A percentile compares a stretch with the other conserved stretches of the same genome.
These are phyloP conservation scores for Burhinus oedicnemus DNA, from an alignment of 2,113 vertebrate species.

Conservation along the genomic window DNA sequence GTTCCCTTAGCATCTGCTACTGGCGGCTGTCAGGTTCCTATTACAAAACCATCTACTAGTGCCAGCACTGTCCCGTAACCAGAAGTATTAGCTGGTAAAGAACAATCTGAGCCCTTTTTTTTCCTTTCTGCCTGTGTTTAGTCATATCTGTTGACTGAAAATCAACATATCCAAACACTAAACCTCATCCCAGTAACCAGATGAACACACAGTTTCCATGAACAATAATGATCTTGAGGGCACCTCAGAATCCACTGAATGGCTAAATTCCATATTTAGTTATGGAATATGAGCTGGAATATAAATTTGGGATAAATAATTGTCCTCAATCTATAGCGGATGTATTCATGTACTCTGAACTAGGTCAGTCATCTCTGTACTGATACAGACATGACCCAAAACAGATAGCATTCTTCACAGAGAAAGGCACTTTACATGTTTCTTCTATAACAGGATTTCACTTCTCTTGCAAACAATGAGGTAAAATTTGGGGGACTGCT, in stretches of 20 bases:
- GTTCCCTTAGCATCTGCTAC: constrained; percentile 57
- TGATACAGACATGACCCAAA: not conserved
- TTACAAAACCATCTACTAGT: constrained; percentile 55
- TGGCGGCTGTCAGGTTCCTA: constrained; percentile 53
- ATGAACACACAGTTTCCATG: constrained; percentile 24
- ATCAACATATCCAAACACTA: constrained; percentile 33
- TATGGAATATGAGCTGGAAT: not conserved
- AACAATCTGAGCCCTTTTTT: not conserved
- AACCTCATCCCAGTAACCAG: constrained; percentile 33
- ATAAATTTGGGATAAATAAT: constrained; percentile 1
- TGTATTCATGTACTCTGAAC: not conserved
- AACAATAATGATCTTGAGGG: constrained; percentile 20
- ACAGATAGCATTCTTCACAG: not conserved
- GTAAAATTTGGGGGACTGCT: not conserved
- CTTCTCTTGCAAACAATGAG: not conserved
- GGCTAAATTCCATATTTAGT: not conserved
- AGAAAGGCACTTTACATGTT: not conserved
- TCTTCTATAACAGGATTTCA: not conserved
- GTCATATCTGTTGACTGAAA: constrained; percentile 39
- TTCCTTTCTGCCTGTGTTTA: constrained; percentile 3
- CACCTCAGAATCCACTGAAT: not conserved
- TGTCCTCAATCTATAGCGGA: not conserved
- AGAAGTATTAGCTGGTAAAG: constrained; percentile 40
- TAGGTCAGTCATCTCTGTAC: not conserved
- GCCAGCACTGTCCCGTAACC: constrained; percentile 45